Evolutionary conservation across 2,888 invertebrate species (phyloP), one percentile per base, ranked within the genome.

Genomic region (Liodrosophila aerea): DNA sequence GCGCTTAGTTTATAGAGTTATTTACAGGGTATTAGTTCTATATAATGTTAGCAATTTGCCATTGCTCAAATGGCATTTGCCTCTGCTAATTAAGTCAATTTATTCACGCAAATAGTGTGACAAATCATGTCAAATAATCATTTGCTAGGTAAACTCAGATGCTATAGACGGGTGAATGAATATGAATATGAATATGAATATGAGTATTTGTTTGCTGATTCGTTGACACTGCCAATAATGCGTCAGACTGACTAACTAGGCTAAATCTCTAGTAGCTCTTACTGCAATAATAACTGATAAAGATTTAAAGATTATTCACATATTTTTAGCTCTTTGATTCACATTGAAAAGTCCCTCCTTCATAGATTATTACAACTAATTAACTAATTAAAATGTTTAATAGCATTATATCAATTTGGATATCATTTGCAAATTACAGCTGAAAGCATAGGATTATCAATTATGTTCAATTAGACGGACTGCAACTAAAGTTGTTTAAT

Each of bases 401-500:
- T 2, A 22, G 4, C 12, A 18, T 9, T 11, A 12, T 45, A 9
- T 12, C 5, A 31, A 33, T 29, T 27, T 22, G 9, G 18, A 44
- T 30, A 8, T 8, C 2, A 22, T 22, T 2, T 5, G 22, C 22
- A 22, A 22, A 22, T 22, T 22, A 22, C 22, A 22, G 22, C 3
- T 2, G 22, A 22, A 22, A 22, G 5, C 22, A 22, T 22, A 22
- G 5, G 22, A 4, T 22, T 22, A 22, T 22, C 22, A 22, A 22
- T 22, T 22, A 4, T 22, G 2, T 4, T 22, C 22, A 22, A 22
- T 22, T 22, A 8, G 31, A 18, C 30, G 13, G 37, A 53, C 46
- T 47, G 54, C 63, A 74, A 59, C 44, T 53, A 56, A 51, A 63
- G 51, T 56, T 64, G 57, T 57, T 67, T 75, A 78, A 78, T 77